Conservation (phyloP, 2,797 vertebrate genomes). For the Schizopygopsis pylzovi region DNA sequence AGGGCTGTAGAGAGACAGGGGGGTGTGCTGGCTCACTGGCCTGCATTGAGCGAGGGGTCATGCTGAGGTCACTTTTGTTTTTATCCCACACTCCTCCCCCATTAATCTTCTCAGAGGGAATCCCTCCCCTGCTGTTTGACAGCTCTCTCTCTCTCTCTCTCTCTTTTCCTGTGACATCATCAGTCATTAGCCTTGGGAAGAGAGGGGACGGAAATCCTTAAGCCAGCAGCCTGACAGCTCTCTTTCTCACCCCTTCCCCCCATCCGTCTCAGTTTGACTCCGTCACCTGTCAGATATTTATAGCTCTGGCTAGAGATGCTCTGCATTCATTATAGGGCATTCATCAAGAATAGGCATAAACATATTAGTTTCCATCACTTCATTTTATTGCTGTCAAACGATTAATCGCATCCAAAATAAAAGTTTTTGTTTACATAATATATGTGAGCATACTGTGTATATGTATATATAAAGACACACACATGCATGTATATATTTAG, state of each 20-base stretch:
- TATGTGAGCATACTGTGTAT: not conserved
- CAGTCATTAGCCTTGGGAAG: slow-evolving; percentile 42
- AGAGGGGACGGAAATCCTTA: slow-evolving; percentile 52
- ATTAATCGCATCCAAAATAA: not conserved
- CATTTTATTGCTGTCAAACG: not conserved
- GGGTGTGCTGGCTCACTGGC: slow-evolving; percentile 61
- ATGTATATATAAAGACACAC: not conserved
- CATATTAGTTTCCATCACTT: not conserved
- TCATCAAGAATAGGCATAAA: not conserved
- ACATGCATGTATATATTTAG: not conserved
- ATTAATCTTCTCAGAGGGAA: slow-evolving; percentile 79
- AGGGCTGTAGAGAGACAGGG: not conserved
- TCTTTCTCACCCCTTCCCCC: not conserved
- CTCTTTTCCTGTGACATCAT: slow-evolving; percentile 78
- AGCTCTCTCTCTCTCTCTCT: slow-evolving; percentile 61
- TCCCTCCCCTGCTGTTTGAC: slow-evolving; percentile 77
- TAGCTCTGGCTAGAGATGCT: slow-evolving; percentile 73
- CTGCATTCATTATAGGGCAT: slow-evolving; percentile 45
- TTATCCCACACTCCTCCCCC: slow-evolving; percentile 68
- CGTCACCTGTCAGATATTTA: slow-evolving; percentile 83
- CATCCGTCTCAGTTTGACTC: slow-evolving; percentile 52
- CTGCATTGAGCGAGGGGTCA: slow-evolving; percentile 74
- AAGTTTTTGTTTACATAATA: not conserved
- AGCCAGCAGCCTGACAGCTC: slow-evolving; percentile 56
- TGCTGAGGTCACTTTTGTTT: slow-evolving; percentile 78